These are phyloP conservation scores for Hecatera dysodea DNA, from an alignment of 2,888 invertebrate genomes.

Conservation along the genomic window DNA sequence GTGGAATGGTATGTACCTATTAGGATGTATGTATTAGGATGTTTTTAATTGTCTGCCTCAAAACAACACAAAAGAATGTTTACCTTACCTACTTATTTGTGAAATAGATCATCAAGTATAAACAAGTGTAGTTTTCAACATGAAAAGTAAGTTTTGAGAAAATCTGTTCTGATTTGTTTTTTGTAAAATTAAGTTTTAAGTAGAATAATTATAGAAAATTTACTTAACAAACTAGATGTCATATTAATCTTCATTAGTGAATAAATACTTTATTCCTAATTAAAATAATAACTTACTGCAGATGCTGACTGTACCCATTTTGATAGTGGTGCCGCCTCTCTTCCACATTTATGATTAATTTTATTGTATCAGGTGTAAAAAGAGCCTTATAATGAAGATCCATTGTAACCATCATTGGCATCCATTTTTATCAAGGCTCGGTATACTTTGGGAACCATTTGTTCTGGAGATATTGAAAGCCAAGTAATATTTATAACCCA, in stretches of 20 bases:
- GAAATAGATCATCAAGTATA: background rate
- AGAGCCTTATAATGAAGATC: too few species aligned
- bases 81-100: background rate
- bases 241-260: background rate
- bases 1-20: too few species aligned
- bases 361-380: too few species aligned
- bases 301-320: slow-evolving; percentile 17
- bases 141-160: background rate
- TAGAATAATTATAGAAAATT: background rate
- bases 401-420: too few species aligned
- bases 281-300: background rate
- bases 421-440: too few species aligned
- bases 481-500: too few species aligned
- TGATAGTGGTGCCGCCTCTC: too few species aligned
- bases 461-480: too few species aligned
- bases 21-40: background rate
- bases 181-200: background rate
- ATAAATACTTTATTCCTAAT: background rate
- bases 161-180: background rate
- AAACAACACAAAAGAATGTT: background rate
- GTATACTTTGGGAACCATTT: too few species aligned
- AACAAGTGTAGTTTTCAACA: slow-evolving; percentile 3
- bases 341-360: too few species aligned
- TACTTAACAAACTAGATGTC: background rate
- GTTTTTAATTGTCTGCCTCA: background rate